phyloP scores from a whole-genome alignment of 2,797 vertebrate species.

The Urophycis tenuis region DNA sequence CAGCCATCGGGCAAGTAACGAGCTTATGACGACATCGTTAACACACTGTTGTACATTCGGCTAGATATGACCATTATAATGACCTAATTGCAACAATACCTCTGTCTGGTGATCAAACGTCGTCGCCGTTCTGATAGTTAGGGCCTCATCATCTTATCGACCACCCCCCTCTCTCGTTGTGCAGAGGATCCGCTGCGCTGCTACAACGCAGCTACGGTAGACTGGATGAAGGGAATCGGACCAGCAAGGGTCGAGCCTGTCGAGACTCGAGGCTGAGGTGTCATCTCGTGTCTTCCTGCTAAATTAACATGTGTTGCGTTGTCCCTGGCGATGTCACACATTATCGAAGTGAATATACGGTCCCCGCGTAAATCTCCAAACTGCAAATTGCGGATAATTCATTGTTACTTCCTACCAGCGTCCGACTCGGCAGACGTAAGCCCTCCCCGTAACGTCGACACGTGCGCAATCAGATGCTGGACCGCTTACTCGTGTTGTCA shows the following conservation, averaged over 20 bases:
- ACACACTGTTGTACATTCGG: not conserved
- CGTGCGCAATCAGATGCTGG: not conserved
- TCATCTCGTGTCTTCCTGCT: not conserved
- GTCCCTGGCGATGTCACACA: not conserved
- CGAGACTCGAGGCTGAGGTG: not conserved
- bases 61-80: not conserved
- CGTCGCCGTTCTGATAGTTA: conserved; percentile 29
- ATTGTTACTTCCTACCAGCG: not conserved
- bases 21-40: not conserved
- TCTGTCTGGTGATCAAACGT: conserved; percentile 39
- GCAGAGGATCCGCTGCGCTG: not conserved
- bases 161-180: conserved; percentile 20
- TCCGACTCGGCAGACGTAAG: not conserved
- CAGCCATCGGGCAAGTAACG: not conserved
- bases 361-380: not conserved
- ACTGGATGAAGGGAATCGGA: not conserved
- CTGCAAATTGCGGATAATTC: not conserved
- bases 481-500: not conserved
- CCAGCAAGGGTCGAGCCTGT: not conserved
- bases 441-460: not conserved
- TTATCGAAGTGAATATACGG: not conserved
- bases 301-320: not conserved
- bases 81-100: conserved; percentile 29
- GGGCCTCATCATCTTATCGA: conserved; percentile 53
- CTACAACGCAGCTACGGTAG: not conserved